phyloP scores from a whole-genome alignment of 2,888 invertebrate species.

The Caprella mutica region DNA sequence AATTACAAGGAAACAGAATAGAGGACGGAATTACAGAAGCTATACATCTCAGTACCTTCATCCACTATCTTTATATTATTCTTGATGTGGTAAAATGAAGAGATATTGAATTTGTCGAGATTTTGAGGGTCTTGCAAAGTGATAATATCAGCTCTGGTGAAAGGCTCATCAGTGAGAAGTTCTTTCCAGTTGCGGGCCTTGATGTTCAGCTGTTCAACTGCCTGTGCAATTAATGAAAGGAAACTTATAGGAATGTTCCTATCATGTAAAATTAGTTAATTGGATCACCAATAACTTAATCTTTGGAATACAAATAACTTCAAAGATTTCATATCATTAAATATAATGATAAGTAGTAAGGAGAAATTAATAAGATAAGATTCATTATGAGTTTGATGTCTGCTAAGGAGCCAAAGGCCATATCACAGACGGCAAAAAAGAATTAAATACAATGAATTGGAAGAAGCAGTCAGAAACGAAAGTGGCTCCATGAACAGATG shows the following conservation, averaged over 20 bases:
- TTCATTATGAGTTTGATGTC: too few relatives aligned
- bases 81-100: slow-evolving; percentile 83
- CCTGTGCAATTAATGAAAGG: slow-evolving; percentile 43
- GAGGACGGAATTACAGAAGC: slow-evolving; percentile 6
- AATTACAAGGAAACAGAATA: slow-evolving; percentile 14
- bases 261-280: too few relatives aligned
- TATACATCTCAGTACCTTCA: slow-evolving; percentile 48
- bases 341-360: too few relatives aligned
- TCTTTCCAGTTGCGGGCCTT: slow-evolving; percentile 91
- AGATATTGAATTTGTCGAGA: slow-evolving; percentile 86
- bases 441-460: too few relatives aligned
- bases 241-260: background rate
- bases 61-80: slow-evolving; percentile 77
- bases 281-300: too few relatives aligned
- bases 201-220: slow-evolving; percentile 87
- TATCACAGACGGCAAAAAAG: too few relatives aligned
- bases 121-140: slow-evolving; percentile 81
- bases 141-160: slow-evolving; percentile 78
- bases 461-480: too few relatives aligned
- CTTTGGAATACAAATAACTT: too few relatives aligned
- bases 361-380: too few relatives aligned
- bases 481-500: too few relatives aligned
- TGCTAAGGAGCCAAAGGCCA: too few relatives aligned
- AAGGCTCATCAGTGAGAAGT: slow-evolving; percentile 76
- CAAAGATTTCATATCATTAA: too few relatives aligned